Evolutionary conservation across 2,797 vertebrate species (phyloP), one percentile per base, ranked within the genome.

Genomic region (Oreochromis grahami): DNA sequence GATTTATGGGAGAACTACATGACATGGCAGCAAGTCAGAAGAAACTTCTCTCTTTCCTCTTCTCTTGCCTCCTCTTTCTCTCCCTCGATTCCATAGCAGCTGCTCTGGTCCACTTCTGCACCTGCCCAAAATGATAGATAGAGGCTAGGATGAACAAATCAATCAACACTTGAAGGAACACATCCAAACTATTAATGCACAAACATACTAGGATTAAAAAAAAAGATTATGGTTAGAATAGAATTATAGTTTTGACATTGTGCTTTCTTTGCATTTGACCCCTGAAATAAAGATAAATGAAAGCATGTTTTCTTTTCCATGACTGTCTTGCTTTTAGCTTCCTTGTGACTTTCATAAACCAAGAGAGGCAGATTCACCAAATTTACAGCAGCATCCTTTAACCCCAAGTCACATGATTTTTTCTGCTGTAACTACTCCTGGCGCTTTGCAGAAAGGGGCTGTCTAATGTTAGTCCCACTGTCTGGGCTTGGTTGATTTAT

Each of bases 1-100:
- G 93, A 97, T 97, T 95, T 96, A 97, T 96, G 95, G 95, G 96
- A 94, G 95, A 96, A 97, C 95, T 95, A 92, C 91, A 77, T 96
- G 96, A 94, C 93, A 93, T 95, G 96, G 96, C 94, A 96, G 77
- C 87, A 89, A 92, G 95, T 96, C 96, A 96, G 87, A 91, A 93
- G 93, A 85, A 94, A 93, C 92, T 94, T 80, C 84, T 60, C 87
- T 77, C 70, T 65, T 78, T 51, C 72, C 78, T 38, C 45, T 6
- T 60, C 78, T n/a, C 79, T 84, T 74, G 32, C 77, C 84, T 84
- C 83, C 76, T 32, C 83, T 24, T 52, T 56, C 50, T 53, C 80
- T 90, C 89, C 90, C 91, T 87, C 72, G 84, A 88, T 91, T 90
- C 90, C 88, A 78, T 58, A 52, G 89, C 95, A 95, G 93, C 95